Base-by-base conservation (phyloP, 2,797 vertebrate species). In the Myotis pilosus region DNA sequence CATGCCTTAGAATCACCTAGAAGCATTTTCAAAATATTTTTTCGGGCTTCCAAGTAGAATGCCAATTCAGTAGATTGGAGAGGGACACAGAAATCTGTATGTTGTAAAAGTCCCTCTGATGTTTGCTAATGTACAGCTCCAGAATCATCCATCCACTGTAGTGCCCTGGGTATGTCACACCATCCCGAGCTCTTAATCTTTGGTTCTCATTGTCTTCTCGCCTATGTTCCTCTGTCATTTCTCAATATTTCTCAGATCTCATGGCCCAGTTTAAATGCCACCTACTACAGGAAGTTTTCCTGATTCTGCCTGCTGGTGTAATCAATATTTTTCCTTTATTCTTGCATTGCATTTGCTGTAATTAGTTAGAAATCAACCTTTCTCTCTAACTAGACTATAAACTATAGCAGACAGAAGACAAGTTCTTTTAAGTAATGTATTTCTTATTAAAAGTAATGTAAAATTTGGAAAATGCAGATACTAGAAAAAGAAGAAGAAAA, bases 381-480 rank as follows among this genome's bases (percentile, higher is more conserved):
- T 69, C 74, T 78, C 20, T 78, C 11, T 28, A 28, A 62, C 6
- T 30, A 78, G 41, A 57, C n/a, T 81, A 41, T 25, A 68, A 84
- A 20, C 47, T 69, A 51, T 10, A 79, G 82, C 88, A 91, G 47
- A 15, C 33, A 76, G 87, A 89, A 92, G 36, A n/a, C 36, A 20
- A 57, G 19, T 69, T 71, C 33, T 78, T 78, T 57, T 16, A 55
- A 94, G 68, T 64, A 80, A 62, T 62, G 6, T n/a, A 71, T 71
- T 84, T 74, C 74, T 86, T 62, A 75, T 51, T 81, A 19, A 60
- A 76, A 72, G 2, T 38, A 33, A n/a, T 28, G 33, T 41, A 68
- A 91, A 88, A 76, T 86, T 88, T 91, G 6, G 66, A 82, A 96
- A 91, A 79, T 69, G 74, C 5, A 5, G n/a, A 68, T 68, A 89